These are phyloP conservation scores for Lathronympha strigana DNA, from an alignment of 2,888 invertebrate species.

Conservation along the genomic window DNA sequence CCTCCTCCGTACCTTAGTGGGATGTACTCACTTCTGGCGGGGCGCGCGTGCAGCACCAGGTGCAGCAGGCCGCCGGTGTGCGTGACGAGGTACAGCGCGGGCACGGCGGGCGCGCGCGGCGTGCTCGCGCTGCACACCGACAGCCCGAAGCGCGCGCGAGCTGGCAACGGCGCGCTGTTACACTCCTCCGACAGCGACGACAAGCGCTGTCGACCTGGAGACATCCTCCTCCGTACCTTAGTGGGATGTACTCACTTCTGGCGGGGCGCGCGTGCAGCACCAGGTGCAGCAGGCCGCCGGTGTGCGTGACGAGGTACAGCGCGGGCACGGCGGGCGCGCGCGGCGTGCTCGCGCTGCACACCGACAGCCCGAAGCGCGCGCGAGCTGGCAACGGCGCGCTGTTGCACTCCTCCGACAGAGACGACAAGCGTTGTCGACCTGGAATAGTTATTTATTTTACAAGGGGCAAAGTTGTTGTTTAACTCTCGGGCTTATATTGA, in stretches of 20 bases:
- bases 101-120: slow-evolving; percentile 54
- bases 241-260: slow-evolving; percentile 65
- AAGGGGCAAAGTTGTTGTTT: too few species aligned
- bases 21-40: slow-evolving; percentile 74
- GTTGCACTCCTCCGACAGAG: slow-evolving; percentile 87
- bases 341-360: slow-evolving; percentile 58
- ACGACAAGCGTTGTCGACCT: slow-evolving; percentile 88
- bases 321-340: slow-evolving; percentile 73
- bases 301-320: slow-evolving; percentile 92
- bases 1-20: too few species aligned
- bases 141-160: slow-evolving; percentile 86
- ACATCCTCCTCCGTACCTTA: too few species aligned
- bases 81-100: slow-evolving; percentile 92
- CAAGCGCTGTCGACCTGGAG: slow-evolving; percentile 86
- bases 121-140: slow-evolving; percentile 56
- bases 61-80: slow-evolving; percentile 92
- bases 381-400: slow-evolving; percentile 90
- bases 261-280: slow-evolving; percentile 89
- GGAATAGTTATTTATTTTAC: too few species aligned
- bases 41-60: slow-evolving; percentile 91
- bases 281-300: slow-evolving; percentile 92
- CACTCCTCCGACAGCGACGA: slow-evolving; percentile 88
- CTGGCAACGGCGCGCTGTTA: slow-evolving; percentile 88
- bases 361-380: slow-evolving; percentile 78
- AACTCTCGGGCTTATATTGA: too few species aligned